Percentiles rank a stretch among this genome's conserved stretches.
Evolutionary conservation across 2,888 invertebrate species (phyloP).

Genomic region (Mythimna albipuncta): DNA sequence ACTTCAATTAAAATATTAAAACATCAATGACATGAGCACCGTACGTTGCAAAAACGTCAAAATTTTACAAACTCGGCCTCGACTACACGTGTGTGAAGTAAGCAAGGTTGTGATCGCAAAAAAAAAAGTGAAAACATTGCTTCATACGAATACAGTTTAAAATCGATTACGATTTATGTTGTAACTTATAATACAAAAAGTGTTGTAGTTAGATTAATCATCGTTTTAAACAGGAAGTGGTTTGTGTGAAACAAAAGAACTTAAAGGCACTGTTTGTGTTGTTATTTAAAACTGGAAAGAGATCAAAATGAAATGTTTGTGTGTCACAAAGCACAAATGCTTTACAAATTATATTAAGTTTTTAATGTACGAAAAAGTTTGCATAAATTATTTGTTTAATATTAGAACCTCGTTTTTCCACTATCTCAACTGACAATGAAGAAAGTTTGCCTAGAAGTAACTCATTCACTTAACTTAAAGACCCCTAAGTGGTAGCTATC

Average conservation of each 20-base stretch:
- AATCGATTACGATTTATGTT: conserved; percentile 56
- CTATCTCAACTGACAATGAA: too few relatives aligned
- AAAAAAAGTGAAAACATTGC: conserved; percentile 59
- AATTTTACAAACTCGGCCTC: conserved; percentile 44
- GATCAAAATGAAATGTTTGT: neutral
- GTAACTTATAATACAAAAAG: conserved; percentile 22
- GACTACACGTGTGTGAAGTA: conserved; percentile 29
- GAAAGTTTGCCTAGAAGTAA: too few relatives aligned
- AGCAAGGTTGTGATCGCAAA: conserved; percentile 30
- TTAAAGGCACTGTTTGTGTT: neutral
- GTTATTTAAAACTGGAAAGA: conserved; percentile 6
- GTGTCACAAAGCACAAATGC: too few relatives aligned
- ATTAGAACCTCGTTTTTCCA: too few relatives aligned
- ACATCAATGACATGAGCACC: neutral
- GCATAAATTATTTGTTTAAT: too few relatives aligned
- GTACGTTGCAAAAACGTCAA: conserved; percentile 17
- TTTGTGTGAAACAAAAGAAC: conserved; percentile 28
- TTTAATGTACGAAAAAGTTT: neutral
- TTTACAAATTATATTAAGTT: neutral
- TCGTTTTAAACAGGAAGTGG: conserved; percentile 35
- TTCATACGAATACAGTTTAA: conserved; percentile 44
- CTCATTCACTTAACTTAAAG: too few relatives aligned
- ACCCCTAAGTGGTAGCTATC: too few relatives aligned
- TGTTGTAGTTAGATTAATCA: conserved; percentile 41
- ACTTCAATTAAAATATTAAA: neutral